These are phyloP conservation scores for Origma solitaria DNA, from an alignment of 2,113 vertebrate species.

Conservation along the genomic window DNA sequence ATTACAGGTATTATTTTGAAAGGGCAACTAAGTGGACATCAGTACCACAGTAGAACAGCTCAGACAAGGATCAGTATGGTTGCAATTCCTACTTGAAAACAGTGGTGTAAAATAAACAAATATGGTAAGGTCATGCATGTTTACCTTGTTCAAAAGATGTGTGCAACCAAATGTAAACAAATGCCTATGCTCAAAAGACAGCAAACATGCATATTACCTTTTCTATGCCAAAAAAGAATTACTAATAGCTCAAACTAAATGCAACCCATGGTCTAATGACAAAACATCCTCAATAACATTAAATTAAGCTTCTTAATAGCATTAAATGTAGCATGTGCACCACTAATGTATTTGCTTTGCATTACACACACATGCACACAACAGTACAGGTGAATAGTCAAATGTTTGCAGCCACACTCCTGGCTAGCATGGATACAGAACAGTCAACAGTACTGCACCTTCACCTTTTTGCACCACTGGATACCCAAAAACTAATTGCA, in stretches of 20 bases:
- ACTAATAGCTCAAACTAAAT: not conserved
- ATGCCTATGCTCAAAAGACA: not conserved
- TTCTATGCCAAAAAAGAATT: not conserved
- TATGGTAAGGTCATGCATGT: not conserved
- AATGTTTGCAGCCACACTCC: not conserved
- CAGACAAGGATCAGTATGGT: not conserved
- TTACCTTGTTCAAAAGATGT: not conserved
- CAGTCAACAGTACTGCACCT: not conserved
- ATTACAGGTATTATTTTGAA: not conserved
- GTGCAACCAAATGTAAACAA: not conserved
- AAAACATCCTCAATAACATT: not conserved
- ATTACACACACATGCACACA: not conserved
- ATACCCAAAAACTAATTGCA: not conserved
- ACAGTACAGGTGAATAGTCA: not conserved
- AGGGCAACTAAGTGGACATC: not conserved
- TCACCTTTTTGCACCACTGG: not conserved
- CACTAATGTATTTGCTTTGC: not conserved
- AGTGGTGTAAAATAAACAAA: not conserved
- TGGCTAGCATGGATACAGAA: fast-evolving
- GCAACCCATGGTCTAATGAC: not conserved
- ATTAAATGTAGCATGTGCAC: not conserved
- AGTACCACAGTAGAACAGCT: not conserved
- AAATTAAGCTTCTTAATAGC: not conserved
- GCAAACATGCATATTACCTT: not conserved
- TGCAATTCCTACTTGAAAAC: not conserved